Percentiles rank a stretch among this genome's conserved stretches.
Conservation (phyloP, 2,113 vertebrate species). For the Procapra przewalskii region DNA sequence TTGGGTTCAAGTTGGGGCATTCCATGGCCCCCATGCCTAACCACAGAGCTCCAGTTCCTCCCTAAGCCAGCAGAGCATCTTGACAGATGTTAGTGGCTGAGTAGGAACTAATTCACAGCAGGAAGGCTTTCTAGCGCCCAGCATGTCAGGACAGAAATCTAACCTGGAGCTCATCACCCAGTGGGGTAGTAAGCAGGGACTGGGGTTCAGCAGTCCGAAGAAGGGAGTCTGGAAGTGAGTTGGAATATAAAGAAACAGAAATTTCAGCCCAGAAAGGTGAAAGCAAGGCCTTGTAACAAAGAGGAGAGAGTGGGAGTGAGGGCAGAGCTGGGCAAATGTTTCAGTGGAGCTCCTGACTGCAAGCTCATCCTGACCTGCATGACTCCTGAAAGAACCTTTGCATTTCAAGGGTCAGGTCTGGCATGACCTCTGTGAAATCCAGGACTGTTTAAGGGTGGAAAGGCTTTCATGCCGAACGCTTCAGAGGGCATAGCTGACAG, state of each 20-base stretch:
- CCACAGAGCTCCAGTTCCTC: too few species aligned
- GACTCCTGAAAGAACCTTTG: not conserved
- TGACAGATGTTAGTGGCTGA: not conserved
- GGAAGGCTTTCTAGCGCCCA: not conserved
- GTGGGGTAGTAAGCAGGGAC: fast-evolving
- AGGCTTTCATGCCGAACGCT: fast-evolving
- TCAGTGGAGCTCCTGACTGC: not conserved
- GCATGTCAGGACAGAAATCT: fast-evolving
- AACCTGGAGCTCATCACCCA: too few species aligned
- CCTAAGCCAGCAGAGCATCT: not conserved
- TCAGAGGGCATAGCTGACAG: not conserved
- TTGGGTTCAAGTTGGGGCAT: not conserved
- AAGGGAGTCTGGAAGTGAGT: not conserved
- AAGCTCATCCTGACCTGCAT: fast-evolving
- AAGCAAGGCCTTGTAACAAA: not conserved
- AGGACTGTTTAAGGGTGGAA: not conserved
- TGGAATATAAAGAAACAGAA: not conserved
- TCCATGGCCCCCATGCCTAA: not conserved
- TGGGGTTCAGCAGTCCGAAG: not conserved
- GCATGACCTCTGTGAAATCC: not conserved
- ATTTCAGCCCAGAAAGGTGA: not conserved
- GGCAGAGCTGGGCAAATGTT: not conserved
- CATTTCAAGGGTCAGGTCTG: not conserved
- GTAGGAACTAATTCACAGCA: not conserved
- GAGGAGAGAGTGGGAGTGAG: not conserved